Conservation (phyloP, 2,113 vertebrate species). For the Periophthalmus modestus region DNA sequence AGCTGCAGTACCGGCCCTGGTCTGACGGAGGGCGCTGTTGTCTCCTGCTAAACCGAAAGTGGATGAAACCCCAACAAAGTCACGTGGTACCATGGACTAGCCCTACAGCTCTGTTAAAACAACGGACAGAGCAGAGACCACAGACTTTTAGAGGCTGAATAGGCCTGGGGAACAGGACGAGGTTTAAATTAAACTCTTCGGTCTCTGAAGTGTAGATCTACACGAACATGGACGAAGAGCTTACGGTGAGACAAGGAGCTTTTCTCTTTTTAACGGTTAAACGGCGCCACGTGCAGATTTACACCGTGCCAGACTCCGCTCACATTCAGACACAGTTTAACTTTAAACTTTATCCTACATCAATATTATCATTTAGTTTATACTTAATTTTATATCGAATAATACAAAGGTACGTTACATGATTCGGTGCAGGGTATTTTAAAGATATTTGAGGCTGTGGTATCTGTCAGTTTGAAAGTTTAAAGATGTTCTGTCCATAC, state of each 20-base stretch:
- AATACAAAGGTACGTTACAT: neutral
- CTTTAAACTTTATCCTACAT: neutral
- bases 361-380: neutral
- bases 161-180: neutral
- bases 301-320: neutral
- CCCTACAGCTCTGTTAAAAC: too few relatives aligned
- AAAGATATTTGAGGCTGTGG: too few relatives aligned
- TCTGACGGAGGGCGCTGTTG: neutral
- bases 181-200: neutral
- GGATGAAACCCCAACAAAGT: neutral
- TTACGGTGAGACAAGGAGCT: conserved; percentile 20
- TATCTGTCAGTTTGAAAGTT: too few relatives aligned
- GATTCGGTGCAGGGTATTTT: neutral
- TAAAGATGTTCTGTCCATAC: too few relatives aligned
- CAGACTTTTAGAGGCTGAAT: too few relatives aligned
- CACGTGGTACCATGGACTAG: neutral
- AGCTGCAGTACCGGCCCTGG: neutral
- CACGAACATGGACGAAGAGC: conserved; percentile 50
- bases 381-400: neutral
- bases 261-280: too few relatives aligned
- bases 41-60: neutral
- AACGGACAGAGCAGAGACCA: too few relatives aligned
- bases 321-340: neutral
- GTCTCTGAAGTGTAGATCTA: accelerated
- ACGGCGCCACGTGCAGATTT: neutral